Percentiles rank a stretch among this genome's conserved stretches.
These are phyloP conservation scores for Pangasius macronema DNA, from an alignment of 2,797 vertebrate genomes.

Conservation along the genomic window DNA sequence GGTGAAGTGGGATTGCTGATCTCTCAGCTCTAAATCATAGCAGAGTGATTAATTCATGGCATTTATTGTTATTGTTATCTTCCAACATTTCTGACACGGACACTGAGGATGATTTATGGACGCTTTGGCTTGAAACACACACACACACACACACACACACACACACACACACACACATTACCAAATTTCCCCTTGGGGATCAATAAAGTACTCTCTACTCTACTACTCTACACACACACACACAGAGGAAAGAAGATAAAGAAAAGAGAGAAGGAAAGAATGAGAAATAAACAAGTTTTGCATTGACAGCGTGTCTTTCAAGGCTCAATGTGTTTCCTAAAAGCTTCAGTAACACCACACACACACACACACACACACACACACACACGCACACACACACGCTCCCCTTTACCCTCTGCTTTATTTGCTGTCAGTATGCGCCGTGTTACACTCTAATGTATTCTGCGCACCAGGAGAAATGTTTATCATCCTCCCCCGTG, in stretches of 20 bases:
- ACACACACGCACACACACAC: conserved; percentile 30
- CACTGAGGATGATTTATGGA: neutral
- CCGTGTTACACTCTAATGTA: conserved; percentile 40
- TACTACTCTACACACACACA: neutral
- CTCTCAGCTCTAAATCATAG: neutral
- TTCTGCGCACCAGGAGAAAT: conserved; percentile 26
- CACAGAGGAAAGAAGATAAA: neutral
- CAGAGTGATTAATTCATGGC: neutral
- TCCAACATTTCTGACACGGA: conserved; percentile 12
- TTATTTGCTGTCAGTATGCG: conserved; percentile 44
- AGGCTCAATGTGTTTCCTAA: conserved; percentile 7
- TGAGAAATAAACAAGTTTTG: conserved; percentile 20
- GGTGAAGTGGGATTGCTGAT: neutral
- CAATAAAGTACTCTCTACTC: too few species aligned
- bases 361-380: conserved; percentile 5
- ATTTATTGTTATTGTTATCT: conserved; percentile 17
- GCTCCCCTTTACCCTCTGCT: conserved; percentile 10
- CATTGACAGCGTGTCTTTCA: conserved; percentile 35
- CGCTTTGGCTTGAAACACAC: neutral
- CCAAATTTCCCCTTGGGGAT: too few species aligned
- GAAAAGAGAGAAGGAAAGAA: conserved; percentile 39
- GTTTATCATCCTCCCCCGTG: conserved; percentile 28
- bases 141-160: neutral
- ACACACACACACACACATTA: neutral
- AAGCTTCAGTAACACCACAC: conserved; percentile 9